Percentiles rank a stretch among this genome's conserved stretches.
Conservation (phyloP, 2,113 vertebrate species). For the Anarhynchus alexandrinus region DNA sequence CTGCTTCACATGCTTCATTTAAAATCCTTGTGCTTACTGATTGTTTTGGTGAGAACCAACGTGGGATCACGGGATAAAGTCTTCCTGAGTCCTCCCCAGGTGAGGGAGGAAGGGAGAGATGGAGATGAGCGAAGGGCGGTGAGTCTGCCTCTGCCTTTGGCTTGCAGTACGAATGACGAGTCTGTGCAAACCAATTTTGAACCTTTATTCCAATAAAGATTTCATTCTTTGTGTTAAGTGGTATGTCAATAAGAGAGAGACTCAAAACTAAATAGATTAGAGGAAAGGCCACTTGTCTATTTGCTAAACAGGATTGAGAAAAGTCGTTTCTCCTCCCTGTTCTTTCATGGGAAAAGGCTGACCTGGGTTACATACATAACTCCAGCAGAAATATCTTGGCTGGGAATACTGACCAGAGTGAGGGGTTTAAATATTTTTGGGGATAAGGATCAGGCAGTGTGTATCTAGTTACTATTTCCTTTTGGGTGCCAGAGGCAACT, state of each 20-base stretch:
- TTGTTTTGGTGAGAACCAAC: background rate
- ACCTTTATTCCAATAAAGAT: background rate
- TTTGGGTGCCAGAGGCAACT: background rate
- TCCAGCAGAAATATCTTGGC: background rate
- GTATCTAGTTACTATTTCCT: background rate
- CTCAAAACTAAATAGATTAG: background rate
- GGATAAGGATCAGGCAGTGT: background rate
- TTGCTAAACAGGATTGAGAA: background rate
- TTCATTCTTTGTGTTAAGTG: background rate
- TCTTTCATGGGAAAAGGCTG: background rate
- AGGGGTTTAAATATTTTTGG: background rate
- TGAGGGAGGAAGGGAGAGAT: background rate
- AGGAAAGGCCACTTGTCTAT: background rate
- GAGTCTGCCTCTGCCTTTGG: background rate
- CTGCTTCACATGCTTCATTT: background rate
- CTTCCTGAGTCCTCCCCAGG: background rate
- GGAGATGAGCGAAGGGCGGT: background rate
- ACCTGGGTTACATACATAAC: background rate
- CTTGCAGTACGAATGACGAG: background rate
- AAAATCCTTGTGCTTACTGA: background rate
- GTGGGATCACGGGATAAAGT: background rate
- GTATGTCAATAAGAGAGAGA: background rate
- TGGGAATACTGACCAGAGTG: background rate
- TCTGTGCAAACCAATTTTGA: background rate
- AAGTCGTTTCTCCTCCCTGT: background rate